These are phyloP conservation scores for Sarcophaga peregrina DNA, from an alignment of 1,140 invertebrate genomes.

Conservation along the genomic window DNA sequence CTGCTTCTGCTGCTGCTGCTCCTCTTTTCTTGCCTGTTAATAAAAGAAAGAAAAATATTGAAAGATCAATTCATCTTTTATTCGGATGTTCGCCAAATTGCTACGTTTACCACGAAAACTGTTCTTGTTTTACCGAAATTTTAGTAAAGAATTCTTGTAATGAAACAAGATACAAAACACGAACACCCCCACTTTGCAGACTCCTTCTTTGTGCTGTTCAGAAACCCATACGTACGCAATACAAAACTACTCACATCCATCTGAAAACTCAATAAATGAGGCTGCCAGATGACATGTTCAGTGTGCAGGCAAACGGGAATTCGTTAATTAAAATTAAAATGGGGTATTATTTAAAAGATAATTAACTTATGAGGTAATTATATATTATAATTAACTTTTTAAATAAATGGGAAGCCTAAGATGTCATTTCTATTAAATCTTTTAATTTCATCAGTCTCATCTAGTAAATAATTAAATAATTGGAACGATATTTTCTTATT, in stretches of 20 bases:
- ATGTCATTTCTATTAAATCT: too few species aligned
- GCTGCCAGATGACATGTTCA: too few species aligned
- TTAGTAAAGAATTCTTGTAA: slow-evolving; percentile 25
- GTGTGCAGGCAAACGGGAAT: too few species aligned
- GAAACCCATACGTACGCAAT: background rate
- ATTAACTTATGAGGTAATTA: too few species aligned
- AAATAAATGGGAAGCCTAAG: too few species aligned
- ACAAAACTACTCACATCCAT: background rate
- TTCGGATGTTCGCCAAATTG: background rate
- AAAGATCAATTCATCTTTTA: slow-evolving; percentile 38
- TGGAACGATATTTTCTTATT: too few species aligned
- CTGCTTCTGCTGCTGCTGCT: background rate
- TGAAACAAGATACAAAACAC: slow-evolving; percentile 12
- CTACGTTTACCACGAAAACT: slow-evolving; percentile 16
- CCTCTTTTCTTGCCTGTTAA: background rate
- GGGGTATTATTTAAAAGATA: too few species aligned
- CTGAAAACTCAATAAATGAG: too few species aligned
- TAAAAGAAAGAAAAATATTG: background rate
- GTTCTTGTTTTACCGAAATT: slow-evolving; percentile 19
- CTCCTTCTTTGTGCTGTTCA: slow-evolving; percentile 12
- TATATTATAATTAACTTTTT: too few species aligned
- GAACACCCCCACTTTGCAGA: slow-evolving; percentile 25
- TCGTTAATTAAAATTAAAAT: too few species aligned
- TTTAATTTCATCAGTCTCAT: too few species aligned
- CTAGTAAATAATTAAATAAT: too few species aligned